Evolutionary conservation across 2,797 vertebrate genomes (phyloP).

Genomic region (Pseudotriccus pelzelni): DNA sequence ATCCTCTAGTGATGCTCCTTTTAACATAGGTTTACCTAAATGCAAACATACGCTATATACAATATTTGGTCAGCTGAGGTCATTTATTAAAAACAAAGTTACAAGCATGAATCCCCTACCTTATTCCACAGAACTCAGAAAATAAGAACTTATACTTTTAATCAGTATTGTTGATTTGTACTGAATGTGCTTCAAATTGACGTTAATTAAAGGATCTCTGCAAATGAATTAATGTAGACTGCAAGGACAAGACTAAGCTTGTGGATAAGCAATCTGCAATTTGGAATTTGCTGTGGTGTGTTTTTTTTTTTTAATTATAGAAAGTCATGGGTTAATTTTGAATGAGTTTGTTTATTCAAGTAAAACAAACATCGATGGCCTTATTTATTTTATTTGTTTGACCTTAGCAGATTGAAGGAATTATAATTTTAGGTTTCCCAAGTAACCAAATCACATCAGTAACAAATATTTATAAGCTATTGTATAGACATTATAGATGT

Average conservation of each 20-base stretch:
- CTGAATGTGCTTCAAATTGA: neutral
- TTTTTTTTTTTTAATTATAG: neutral
- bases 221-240: neutral
- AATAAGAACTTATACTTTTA: neutral
- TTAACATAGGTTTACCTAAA: neutral
- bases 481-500: neutral
- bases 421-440: neutral
- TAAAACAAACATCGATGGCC: neutral
- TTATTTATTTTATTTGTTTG: neutral
- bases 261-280: neutral
- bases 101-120: neutral
- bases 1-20: neutral
- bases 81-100: neutral
- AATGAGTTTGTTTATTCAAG: neutral
- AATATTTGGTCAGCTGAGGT: neutral
- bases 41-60: neutral
- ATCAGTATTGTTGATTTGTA: neutral
- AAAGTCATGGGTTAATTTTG: neutral
- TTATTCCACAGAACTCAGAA: neutral
- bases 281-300: neutral
- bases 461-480: neutral
- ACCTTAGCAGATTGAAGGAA: neutral
- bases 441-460: neutral
- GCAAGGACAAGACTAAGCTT: neutral
- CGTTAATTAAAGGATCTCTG: neutral